A percentile compares a stretch with the other conserved stretches of the same genome.
phyloP scores from a whole-genome alignment of 1,140 invertebrate species.

The Megalonaias nervosa region DNA sequence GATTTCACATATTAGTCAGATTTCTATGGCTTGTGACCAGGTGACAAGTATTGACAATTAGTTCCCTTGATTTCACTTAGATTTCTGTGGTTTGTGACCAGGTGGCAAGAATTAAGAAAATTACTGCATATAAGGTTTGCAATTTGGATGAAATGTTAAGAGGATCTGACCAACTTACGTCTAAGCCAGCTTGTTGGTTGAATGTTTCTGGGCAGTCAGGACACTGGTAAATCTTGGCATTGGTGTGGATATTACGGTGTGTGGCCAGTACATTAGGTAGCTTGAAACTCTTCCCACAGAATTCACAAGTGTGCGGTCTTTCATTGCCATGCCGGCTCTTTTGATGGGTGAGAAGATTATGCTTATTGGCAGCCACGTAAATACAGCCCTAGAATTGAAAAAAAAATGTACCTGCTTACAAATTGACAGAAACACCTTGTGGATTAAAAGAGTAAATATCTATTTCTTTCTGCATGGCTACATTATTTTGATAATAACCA shows the following conservation, averaged over 20 bases:
- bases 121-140: too few species aligned
- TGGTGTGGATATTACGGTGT: conserved; percentile 32
- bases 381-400: conserved; percentile 25
- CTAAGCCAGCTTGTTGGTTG: conserved; percentile 30
- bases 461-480: too few species aligned
- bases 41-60: too few species aligned
- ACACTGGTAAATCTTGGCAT: conserved; percentile 26
- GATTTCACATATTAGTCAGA: too few species aligned
- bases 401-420: neutral
- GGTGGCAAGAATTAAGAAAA: too few species aligned
- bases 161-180: conserved; percentile 6
- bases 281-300: conserved; percentile 36
- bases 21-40: too few species aligned
- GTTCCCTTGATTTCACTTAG: too few species aligned
- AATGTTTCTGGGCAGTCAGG: conserved; percentile 22
- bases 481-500: too few species aligned
- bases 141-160: too few species aligned
- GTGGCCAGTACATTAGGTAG: conserved; percentile 24
- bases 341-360: conserved; percentile 29
- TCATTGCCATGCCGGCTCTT: conserved; percentile 33
- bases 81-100: too few species aligned
- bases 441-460: too few species aligned
- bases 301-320: conserved; percentile 32
- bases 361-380: conserved; percentile 33
- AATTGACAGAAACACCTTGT: too few species aligned